Base-by-base conservation (phyloP, 2,888 invertebrate species). In the Eilema caniola region DNA sequence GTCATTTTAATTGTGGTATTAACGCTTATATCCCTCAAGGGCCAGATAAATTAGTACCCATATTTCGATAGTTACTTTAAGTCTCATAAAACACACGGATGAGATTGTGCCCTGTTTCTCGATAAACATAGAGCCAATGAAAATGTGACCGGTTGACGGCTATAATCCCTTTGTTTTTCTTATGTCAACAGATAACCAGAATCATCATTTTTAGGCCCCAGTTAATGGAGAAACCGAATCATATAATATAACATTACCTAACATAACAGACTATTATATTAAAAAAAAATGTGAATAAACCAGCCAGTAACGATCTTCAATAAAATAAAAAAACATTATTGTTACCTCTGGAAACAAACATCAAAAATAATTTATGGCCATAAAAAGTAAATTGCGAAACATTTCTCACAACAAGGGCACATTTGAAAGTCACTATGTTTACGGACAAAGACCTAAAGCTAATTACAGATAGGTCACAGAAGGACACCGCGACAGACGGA, bases 391-490 rank as follows among this genome's bases (percentile, higher is more conserved):
- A 91, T 85, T 82, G 90, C 89, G 88, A 92, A 90, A 88, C 87
- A 88, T 91, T 93, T 93, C 91, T 89, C 89, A 86, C 82, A 85
- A 85, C 83, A 84, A 84, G 79, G 83, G 92, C 86, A 82, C 93
- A 81, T 93, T 93, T 94, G 92, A 94, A 94, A 92, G 94, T 93
- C 94, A 93, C 86, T 85, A 62, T 85, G 88, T 88, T 85, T 87
- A 72, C 86, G 92, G 92, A 67, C 93, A 91, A 93, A 89, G 92
- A 93, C 86, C 87, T 90, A 89, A 78, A 72, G 73, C 75, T 85
- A 83, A 93, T 93, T 92, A 89, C 88, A 86, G 89, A 89, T 88
- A 91, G 93, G 93, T 85, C 92, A 78, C 74, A 66, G 83, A 89
- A 93, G 93, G 94, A 90, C 89, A 82, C 77, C 71, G 66, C 57